phyloP scores from a whole-genome alignment of 2,888 invertebrate genomes.

The Gandaritis pyraliata region DNA sequence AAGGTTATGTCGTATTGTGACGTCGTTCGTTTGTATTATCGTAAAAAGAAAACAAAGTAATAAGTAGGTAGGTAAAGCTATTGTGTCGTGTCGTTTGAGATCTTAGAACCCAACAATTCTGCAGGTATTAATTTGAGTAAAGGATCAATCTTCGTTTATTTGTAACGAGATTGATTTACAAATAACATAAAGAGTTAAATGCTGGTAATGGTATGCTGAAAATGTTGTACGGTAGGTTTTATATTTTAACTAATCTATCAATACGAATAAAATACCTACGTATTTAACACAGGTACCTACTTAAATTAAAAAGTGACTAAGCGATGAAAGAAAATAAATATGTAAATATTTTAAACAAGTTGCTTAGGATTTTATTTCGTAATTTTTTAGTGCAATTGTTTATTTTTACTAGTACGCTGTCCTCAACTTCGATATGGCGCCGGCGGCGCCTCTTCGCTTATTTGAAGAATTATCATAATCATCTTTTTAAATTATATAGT shows the following conservation, averaged over 20 bases:
- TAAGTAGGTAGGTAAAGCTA: background rate
- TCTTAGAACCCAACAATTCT: slow-evolving; percentile 7
- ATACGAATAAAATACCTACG: too few relatives aligned
- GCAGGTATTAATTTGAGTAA: background rate
- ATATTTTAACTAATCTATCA: too few relatives aligned
- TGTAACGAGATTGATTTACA: too few relatives aligned
- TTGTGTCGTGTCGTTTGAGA: slow-evolving; percentile 1
- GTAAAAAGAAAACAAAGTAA: slow-evolving; percentile 16
- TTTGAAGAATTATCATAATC: background rate
- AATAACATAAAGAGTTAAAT: too few relatives aligned
- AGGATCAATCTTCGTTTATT: background rate
- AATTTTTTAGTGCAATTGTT: slow-evolving; percentile 8
- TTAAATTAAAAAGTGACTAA: too few relatives aligned
- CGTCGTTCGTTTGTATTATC: slow-evolving; percentile 15
- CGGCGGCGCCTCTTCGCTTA: background rate
- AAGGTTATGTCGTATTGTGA: slow-evolving; percentile 20
- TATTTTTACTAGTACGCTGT: slow-evolving; percentile 7
- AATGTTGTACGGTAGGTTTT: too few relatives aligned
- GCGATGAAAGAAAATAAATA: too few relatives aligned
- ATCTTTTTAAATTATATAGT: background rate
- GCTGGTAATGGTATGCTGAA: too few relatives aligned
- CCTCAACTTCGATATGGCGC: background rate
- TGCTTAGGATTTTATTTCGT: slow-evolving; percentile 1
- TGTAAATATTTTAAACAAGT: too few relatives aligned
- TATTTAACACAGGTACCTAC: too few relatives aligned